Evolutionary conservation across 1,140 invertebrate genomes (phyloP).

Genomic region (Diuraphis noxia): DNA sequence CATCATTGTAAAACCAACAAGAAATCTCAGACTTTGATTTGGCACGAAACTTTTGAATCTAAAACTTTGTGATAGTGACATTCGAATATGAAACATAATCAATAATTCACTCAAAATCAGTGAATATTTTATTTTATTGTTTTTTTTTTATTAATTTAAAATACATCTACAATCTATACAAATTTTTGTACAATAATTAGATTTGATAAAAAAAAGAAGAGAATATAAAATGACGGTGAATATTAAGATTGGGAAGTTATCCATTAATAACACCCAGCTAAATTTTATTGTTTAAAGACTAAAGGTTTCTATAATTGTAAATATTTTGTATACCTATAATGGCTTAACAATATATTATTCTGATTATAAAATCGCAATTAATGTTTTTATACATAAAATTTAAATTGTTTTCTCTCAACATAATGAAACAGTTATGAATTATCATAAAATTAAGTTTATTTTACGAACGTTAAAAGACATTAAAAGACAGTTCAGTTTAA

Average conservation of each 20-base stretch:
- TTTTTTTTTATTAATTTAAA: too few relatives aligned
- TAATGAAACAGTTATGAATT: neutral
- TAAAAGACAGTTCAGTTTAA: neutral
- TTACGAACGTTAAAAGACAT: neutral
- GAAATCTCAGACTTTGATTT: neutral
- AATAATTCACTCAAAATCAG: neutral
- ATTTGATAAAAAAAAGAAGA: too few relatives aligned
- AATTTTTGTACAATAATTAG: too few relatives aligned
- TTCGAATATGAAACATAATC: neutral
- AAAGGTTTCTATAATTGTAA: neutral
- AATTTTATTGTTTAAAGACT: neutral
- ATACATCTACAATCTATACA: too few relatives aligned
- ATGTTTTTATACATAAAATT: neutral
- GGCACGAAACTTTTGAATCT: neutral
- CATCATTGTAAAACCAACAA: neutral
- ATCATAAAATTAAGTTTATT: neutral
- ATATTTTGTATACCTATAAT: neutral
- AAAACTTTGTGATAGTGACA: neutral
- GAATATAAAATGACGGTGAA: too few relatives aligned
- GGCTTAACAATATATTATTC: neutral
- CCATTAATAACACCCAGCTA: too few relatives aligned
- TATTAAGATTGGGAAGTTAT: too few relatives aligned
- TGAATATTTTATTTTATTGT: neutral
- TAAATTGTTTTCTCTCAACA: neutral
- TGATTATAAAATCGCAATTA: too few relatives aligned